phyloP scores from a whole-genome alignment of 2,113 vertebrate genomes.

The Oophaga pumilio region DNA sequence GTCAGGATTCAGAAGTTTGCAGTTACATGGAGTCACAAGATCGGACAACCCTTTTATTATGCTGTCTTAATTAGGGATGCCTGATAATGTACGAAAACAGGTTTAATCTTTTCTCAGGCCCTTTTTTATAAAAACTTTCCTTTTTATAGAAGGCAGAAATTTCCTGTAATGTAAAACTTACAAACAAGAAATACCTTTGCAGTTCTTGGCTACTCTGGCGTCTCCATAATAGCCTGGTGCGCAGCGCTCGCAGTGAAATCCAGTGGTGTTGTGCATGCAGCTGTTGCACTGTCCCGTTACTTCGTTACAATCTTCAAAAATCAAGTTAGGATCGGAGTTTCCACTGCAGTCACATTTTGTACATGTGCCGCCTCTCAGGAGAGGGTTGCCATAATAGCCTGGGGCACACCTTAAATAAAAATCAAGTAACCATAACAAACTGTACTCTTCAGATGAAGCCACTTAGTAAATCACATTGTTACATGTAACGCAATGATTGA shows the following conservation, averaged over 20 bases:
- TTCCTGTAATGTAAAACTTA: neutral
- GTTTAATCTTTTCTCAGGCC: too few species aligned
- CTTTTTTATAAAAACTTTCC: too few species aligned
- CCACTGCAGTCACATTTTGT: constrained; percentile 93
- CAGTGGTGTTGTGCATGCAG: constrained; percentile 86
- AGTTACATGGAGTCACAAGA: too few species aligned
- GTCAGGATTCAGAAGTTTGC: too few species aligned
- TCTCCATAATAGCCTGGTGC: constrained; percentile 88
- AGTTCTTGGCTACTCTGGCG: constrained; percentile 84
- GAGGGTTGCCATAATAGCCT: constrained; percentile 94
- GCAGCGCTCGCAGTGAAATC: constrained; percentile 86
- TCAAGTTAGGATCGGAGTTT: constrained; percentile 94
- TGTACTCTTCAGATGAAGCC: neutral
- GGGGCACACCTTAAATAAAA: constrained; percentile 86
- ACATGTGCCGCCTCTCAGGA: constrained; percentile 82
- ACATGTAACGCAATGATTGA: neutral
- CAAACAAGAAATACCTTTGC: constrained; percentile 78
- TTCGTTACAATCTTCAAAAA: constrained; percentile 94
- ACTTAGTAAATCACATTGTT: constrained; percentile 25
- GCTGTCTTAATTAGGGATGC: too few species aligned
- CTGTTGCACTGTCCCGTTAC: constrained; percentile 88
- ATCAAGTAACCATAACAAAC: constrained; percentile 28
- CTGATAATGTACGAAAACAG: too few species aligned
- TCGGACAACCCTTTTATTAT: too few species aligned
- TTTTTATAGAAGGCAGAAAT: neutral